Conservation (phyloP, 1,140 invertebrate genomes). For the Heliothis virescens region DNA sequence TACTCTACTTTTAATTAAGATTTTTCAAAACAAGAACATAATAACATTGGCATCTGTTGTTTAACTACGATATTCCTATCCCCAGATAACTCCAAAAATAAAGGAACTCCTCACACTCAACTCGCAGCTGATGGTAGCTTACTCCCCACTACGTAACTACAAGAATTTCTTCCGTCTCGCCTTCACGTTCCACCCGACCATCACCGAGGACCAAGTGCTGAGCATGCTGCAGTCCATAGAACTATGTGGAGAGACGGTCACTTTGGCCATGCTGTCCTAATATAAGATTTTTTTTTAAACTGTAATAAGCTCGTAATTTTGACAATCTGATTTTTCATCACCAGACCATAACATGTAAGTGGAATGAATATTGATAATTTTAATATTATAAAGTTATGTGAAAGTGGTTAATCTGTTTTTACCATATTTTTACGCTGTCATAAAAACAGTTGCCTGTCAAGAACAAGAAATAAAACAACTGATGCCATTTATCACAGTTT, state of each 20-base stretch:
- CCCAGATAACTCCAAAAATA: slow-evolving; percentile 93
- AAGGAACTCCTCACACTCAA: slow-evolving; percentile 93
- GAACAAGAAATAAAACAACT: neutral
- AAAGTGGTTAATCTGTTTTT: no score
- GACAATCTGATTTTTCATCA: no score
- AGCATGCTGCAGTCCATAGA: slow-evolving; percentile 73
- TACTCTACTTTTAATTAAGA: no score
- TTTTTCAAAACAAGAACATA: no score
- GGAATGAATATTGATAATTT: no score
- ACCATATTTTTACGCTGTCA: no score
- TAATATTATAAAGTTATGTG: no score
- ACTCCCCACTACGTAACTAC: slow-evolving; percentile 91
- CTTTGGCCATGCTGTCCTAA: slow-evolving; percentile 54
- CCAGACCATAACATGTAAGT: no score
- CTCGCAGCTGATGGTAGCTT: slow-evolving; percentile 94
- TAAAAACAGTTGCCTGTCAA: no score
- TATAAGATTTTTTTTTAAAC: neutral
- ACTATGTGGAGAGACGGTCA: slow-evolving; percentile 72
- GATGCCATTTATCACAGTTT: neutral
- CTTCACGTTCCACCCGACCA: slow-evolving; percentile 91
- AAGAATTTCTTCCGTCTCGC: slow-evolving; percentile 97
- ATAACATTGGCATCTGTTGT: no score
- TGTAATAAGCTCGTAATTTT: neutral
- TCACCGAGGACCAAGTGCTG: slow-evolving; percentile 63
- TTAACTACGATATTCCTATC: no score